phyloP scores from a whole-genome alignment of 2,797 vertebrate genomes.

The Chelmon rostratus region DNA sequence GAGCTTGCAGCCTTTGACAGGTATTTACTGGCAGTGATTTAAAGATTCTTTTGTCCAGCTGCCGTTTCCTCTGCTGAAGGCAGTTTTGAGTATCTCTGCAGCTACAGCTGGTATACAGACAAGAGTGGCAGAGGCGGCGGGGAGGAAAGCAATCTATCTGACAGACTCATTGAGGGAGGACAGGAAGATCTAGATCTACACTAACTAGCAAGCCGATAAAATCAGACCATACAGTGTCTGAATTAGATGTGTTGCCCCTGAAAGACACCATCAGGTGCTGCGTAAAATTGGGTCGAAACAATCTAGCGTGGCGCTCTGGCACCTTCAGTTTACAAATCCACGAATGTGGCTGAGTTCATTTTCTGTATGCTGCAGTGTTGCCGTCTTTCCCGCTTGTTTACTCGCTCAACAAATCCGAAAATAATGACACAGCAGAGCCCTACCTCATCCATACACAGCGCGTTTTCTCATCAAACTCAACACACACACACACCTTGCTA shows the following conservation, averaged over 20 bases:
- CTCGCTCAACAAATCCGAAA: slow-evolving; percentile 29
- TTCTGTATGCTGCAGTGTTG: slow-evolving; percentile 4
- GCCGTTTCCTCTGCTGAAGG: slow-evolving; percentile 21
- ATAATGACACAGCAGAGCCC: slow-evolving; percentile 19
- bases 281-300: slow-evolving; percentile 39
- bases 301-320: slow-evolving; percentile 9
- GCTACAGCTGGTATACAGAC: slow-evolving; percentile 23
- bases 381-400: slow-evolving; percentile 33
- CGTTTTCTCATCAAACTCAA: slow-evolving; percentile 21
- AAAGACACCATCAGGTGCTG: slow-evolving; percentile 31
- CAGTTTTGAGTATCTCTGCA: slow-evolving; percentile 25
- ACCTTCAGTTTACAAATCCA: slow-evolving; percentile 12
- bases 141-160: slow-evolving; percentile 48
- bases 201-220: slow-evolving; percentile 45
- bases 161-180: slow-evolving; percentile 36
- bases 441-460: background rate
- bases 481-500: background rate
- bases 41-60: slow-evolving; percentile 18
- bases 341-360: slow-evolving; percentile 8
- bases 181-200: slow-evolving; percentile 47
- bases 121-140: slow-evolving; percentile 11
- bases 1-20: slow-evolving; percentile 6
- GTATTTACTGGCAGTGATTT: slow-evolving; percentile 31
- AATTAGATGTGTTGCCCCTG: slow-evolving; percentile 24
- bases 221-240: slow-evolving; percentile 38